Percentiles rank a stretch among this genome's conserved stretches.
Evolutionary conservation across 1,140 invertebrate species (phyloP).

Genomic region (Subanguina moxae): DNA sequence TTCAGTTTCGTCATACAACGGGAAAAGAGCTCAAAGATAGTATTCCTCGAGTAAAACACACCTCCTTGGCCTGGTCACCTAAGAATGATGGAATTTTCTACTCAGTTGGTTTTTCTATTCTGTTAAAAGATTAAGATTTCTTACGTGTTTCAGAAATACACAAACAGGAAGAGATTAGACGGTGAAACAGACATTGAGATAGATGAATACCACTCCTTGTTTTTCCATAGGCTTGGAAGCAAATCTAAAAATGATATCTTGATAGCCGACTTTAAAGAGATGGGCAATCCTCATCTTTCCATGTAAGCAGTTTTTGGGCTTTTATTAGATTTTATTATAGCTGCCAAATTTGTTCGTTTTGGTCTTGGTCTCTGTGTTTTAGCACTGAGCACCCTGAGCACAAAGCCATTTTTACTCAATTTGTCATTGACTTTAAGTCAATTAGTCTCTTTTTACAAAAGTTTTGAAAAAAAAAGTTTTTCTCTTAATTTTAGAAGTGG

Average conservation of each 20-base stretch:
- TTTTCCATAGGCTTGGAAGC: constrained; percentile 82
- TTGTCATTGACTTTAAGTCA: too few species aligned
- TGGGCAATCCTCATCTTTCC: constrained; percentile 87
- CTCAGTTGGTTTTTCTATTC: constrained; percentile 77
- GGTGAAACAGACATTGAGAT: constrained; percentile 84
- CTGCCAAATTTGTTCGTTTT: constrained; percentile 21
- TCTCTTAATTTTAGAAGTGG: constrained; percentile 23
- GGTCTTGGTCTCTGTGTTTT: too few species aligned
- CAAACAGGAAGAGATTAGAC: constrained; percentile 73
- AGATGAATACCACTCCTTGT: constrained; percentile 85
- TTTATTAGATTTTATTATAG: constrained; percentile 9
- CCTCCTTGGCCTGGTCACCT: constrained; percentile 84
- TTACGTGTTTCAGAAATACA: constrained; percentile 77
- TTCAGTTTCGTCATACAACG: constrained; percentile 63
- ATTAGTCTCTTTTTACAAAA: neutral
- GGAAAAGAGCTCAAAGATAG: constrained; percentile 80
- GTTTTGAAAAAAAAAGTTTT: constrained; percentile 1
- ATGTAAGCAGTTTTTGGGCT: constrained; percentile 14
- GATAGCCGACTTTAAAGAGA: constrained; percentile 82
- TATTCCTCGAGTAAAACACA: constrained; percentile 85
- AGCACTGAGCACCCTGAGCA: too few species aligned
- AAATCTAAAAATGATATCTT: constrained; percentile 84
- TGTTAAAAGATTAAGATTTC: constrained; percentile 85
- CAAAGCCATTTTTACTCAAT: too few species aligned
- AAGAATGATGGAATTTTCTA: constrained; percentile 93